Evolutionary conservation across 2,888 invertebrate genomes (phyloP), one percentile per base, ranked within the genome.

Genomic region (Branchellion lobata): DNA sequence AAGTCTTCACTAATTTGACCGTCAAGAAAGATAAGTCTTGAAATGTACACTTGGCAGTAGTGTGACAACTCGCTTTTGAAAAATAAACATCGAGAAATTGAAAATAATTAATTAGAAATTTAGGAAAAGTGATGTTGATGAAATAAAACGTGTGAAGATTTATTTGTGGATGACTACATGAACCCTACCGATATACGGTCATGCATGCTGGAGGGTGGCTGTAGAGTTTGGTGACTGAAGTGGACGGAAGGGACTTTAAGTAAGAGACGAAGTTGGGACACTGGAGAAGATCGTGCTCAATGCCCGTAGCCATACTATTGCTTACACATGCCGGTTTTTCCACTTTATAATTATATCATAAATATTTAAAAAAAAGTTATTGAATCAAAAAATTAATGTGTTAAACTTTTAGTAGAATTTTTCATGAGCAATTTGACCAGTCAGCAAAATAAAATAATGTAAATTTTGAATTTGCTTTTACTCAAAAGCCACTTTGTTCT

Each of bases 171-270:
- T 57, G 5, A 8, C 40, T 40, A 8, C 40, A 40, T 40, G 14
- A 14, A 5, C 5, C 8, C 14, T 14, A 57, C 61, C 61, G 61
- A 24, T 36, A 78, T 5, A 78, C 71, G 31, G 34, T 71, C 33
- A 71, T 71, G 71, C 71, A 71, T 14, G 31, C 34, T 27, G 34
- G 34, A 34, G 71, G 71, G 31, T 31, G 34, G 34, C 14, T 47
- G 33, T 31, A 77, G 65, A 31, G 33, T 33, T 33, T 57, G 29
- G 33, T 77, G 34, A 31, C 61, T 65, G 5, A 1, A 27, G 8
- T 24, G 24, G 14, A 8, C 8, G 21, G 61, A n/a, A 57, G 24
- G 21, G 61, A 57, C 21, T 57, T 57, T 5, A 57, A n/a, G 24
- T 57, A 57, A 5, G 5, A 3, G 24, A 57, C 61, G 21, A 57